A percentile compares a stretch with the other conserved stretches of the same genome.
phyloP scores from a whole-genome alignment of 53 echinoderm and acorn worm genomes.

The Zoroaster sp. region DNA sequence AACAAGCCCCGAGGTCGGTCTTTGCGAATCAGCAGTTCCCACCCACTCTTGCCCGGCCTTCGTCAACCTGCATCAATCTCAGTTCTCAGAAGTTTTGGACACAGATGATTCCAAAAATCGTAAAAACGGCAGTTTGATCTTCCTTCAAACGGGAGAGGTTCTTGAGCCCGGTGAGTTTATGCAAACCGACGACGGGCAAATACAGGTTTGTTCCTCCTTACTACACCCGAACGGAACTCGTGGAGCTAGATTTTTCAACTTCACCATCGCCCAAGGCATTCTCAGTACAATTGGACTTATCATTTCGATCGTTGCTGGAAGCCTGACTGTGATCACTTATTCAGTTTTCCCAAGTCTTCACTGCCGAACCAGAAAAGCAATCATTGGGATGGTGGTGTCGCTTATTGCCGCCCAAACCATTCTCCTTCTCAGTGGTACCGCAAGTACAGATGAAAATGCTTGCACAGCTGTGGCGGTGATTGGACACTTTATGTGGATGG shows the following conservation, averaged over 20 bases:
- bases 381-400: slow-evolving; percentile 67
- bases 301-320: slow-evolving; percentile 58
- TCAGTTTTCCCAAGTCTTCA: slow-evolving; percentile 57
- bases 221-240: neutral
- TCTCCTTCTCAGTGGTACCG: slow-evolving; percentile 56
- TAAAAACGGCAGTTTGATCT: neutral
- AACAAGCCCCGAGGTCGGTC: slow-evolving; percentile 1
- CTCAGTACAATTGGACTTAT: slow-evolving; percentile 10
- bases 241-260: neutral
- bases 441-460: slow-evolving; percentile 6
- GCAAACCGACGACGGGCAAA: neutral
- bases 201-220: neutral
- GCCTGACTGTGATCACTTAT: slow-evolving; percentile 64
- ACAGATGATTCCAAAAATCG: neutral
- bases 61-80: neutral
- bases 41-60: neutral
- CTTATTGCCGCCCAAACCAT: slow-evolving; percentile 65
- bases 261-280: neutral
- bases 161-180: neutral
- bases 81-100: neutral
- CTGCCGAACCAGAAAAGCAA: slow-evolving; percentile 65
- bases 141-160: neutral
- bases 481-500: slow-evolving; percentile 67
- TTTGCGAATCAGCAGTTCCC: neutral
- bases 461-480: slow-evolving; percentile 60